A percentile compares a stretch with the other conserved stretches of the same genome.
These are phyloP conservation scores for Myoxocephalus aenaeus DNA, from an alignment of 2,797 vertebrate species.

Conservation along the genomic window DNA sequence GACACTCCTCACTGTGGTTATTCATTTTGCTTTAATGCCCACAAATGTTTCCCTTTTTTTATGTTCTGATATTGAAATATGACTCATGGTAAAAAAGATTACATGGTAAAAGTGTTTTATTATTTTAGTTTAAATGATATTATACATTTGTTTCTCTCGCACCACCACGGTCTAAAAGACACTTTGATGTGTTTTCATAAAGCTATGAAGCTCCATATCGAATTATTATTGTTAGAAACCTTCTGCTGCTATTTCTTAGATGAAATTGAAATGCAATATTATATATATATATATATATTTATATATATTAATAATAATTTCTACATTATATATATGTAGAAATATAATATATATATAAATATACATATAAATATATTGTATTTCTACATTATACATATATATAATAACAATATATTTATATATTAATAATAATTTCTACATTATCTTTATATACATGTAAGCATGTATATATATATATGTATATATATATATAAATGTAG, in stretches of 20 bases:
- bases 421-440: too few relatives aligned
- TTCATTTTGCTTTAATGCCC: conserved; percentile 78
- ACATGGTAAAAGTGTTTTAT: conserved; percentile 77
- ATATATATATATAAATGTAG: conserved; percentile 5
- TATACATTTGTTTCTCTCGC: conserved; percentile 56
- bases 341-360: too few relatives aligned
- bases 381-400: too few relatives aligned
- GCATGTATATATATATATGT: too few relatives aligned
- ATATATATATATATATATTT: too few relatives aligned
- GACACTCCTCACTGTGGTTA: conserved; percentile 78
- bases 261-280: conserved; percentile 41
- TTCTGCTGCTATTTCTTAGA: conserved; percentile 55
- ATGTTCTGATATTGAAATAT: conserved; percentile 82
- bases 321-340: too few relatives aligned
- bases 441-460: too few relatives aligned
- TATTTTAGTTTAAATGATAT: conserved; percentile 80
- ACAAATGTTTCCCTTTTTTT: conserved; percentile 69
- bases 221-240: conserved; percentile 62
- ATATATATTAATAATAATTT: too few relatives aligned
- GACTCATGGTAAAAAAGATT: conserved; percentile 72
- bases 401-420: conserved; percentile 32
- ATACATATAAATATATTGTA: too few relatives aligned
- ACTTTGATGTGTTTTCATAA: conserved; percentile 74
- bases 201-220: conserved; percentile 59
- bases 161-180: conserved; percentile 59